Conservation (phyloP, 2,888 invertebrate genomes). For the Diabrotica balteata region DNA sequence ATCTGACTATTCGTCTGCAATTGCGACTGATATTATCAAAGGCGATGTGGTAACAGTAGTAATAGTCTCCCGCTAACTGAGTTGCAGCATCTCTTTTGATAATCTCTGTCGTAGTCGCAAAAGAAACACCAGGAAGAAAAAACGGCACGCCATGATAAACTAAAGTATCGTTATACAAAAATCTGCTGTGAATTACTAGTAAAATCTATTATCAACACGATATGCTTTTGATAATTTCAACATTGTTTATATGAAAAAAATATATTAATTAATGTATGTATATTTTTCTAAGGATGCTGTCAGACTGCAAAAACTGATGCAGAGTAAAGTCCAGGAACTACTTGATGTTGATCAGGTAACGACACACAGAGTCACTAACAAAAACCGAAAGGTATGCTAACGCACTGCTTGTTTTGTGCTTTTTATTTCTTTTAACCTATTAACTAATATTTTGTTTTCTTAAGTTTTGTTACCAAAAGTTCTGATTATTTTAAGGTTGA, state of each 20-base stretch:
- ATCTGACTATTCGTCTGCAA: too few relatives aligned
- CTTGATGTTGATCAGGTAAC: conserved; percentile 69
- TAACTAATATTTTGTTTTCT: conserved; percentile 16
- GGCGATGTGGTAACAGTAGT: too few relatives aligned
- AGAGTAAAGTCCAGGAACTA: conserved; percentile 74
- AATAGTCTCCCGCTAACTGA: too few relatives aligned
- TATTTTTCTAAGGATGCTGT: conserved; percentile 69
- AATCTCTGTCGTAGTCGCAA: too few relatives aligned
- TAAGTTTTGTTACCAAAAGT: conserved; percentile 16
- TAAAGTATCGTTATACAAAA: too few relatives aligned
- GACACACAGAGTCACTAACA: conserved; percentile 61
- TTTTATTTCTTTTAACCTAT: conserved; percentile 24
- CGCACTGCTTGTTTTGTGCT: conserved; percentile 39
- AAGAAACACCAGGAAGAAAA: too few relatives aligned
- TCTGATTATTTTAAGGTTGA: neutral
- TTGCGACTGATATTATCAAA: too few relatives aligned
- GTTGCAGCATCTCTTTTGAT: too few relatives aligned
- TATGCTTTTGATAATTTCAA: too few relatives aligned
- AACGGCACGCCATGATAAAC: too few relatives aligned
- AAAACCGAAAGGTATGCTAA: conserved; percentile 55
- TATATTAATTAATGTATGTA: neutral
- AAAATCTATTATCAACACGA: too few relatives aligned
- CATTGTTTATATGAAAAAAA: neutral
- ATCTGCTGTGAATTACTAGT: too few relatives aligned
- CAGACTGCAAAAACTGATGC: conserved; percentile 75